These are phyloP conservation scores for Eugnorisma glareosa DNA, from an alignment of 2,888 invertebrate genomes.

Conservation along the genomic window DNA sequence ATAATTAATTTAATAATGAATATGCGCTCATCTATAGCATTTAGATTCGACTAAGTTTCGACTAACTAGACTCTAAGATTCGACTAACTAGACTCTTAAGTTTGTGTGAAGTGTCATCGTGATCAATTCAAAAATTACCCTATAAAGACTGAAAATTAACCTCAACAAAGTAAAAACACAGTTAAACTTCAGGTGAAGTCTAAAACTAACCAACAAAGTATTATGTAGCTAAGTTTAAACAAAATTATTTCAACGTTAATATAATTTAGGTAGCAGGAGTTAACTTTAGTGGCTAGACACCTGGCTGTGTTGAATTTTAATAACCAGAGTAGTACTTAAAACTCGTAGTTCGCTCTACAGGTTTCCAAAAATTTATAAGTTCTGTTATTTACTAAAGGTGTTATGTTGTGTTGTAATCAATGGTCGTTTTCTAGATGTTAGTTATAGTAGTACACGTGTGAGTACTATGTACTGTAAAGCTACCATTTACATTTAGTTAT, in stretches of 20 bases:
- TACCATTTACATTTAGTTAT: no score
- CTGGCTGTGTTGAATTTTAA: slow-evolving; percentile 25
- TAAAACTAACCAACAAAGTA: slow-evolving; percentile 1
- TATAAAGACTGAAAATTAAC: background rate
- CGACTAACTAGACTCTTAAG: no score
- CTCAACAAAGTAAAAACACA: background rate
- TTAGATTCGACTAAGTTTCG: no score
- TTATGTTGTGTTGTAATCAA: no score
- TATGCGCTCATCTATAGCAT: no score
- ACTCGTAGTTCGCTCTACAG: slow-evolving; percentile 2
- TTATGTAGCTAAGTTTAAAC: background rate
- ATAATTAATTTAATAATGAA: no score
- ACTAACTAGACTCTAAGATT: no score
- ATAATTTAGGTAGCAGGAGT: slow-evolving; percentile 9
- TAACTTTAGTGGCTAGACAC: slow-evolving; percentile 21
- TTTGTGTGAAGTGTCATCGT: no score
- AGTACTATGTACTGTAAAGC: no score
- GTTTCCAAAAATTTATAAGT: background rate
- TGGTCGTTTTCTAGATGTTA: no score
- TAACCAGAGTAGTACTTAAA: background rate
- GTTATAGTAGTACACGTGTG: no score
- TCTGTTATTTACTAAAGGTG: background rate
- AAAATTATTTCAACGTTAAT: slow-evolving; percentile 16
- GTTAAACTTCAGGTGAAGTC: background rate
- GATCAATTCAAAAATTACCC: background rate